Conservation (phyloP, 2,888 invertebrate genomes). For the Diarsia rubi region DNA sequence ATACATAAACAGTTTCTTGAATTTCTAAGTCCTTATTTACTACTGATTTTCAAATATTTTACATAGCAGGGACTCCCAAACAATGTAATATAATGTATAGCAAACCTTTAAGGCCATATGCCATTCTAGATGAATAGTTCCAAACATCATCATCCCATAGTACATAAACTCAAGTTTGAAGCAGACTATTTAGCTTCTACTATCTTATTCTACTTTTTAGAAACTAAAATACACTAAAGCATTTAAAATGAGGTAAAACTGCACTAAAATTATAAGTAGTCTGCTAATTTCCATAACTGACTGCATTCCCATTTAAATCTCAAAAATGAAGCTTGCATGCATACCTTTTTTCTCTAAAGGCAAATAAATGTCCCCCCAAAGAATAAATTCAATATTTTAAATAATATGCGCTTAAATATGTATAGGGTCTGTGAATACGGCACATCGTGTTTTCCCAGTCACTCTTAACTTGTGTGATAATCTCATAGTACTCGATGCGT, state of each 20-base stretch:
- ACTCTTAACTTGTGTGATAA: no score
- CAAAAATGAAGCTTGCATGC: slow-evolving; percentile 73
- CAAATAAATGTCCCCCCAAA: slow-evolving; percentile 52
- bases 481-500: background rate
- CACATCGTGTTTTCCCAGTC: background rate
- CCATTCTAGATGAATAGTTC: slow-evolving; percentile 45
- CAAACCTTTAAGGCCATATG: slow-evolving; percentile 17
- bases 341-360: slow-evolving; percentile 46
- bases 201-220: background rate
- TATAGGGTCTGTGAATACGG: slow-evolving; percentile 35
- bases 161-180: slow-evolving; percentile 23
- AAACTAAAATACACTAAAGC: slow-evolving; percentile 2
- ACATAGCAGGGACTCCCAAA: slow-evolving; percentile 45
- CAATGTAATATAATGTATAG: slow-evolving; percentile 25
- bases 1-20: background rate
- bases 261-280: slow-evolving; percentile 48
- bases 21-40: background rate
- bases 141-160: slow-evolving; percentile 38
- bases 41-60: slow-evolving; percentile 39
- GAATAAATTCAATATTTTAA: slow-evolving; percentile 51
- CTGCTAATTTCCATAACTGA: slow-evolving; percentile 44
- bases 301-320: slow-evolving; percentile 35
- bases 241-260: slow-evolving; percentile 5
- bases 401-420: slow-evolving; percentile 71
- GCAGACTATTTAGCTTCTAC: slow-evolving; percentile 49